phyloP scores from a whole-genome alignment of 2,888 invertebrate species.

The Ecliptopera silaceata region DNA sequence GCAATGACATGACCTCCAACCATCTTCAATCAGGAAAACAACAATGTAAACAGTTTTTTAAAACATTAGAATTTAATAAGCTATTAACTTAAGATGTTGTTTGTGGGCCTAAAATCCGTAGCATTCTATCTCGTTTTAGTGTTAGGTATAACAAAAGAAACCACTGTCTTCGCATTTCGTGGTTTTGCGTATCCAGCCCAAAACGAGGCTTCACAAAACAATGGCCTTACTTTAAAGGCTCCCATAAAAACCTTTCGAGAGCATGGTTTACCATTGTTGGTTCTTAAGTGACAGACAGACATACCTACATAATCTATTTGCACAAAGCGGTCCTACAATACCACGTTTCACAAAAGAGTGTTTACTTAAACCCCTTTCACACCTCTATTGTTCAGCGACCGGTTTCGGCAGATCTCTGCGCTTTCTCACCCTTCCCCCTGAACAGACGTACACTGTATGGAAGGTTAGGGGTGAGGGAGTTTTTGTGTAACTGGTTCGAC shows the following conservation, averaged over 20 bases:
- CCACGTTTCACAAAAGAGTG: constrained; percentile 75
- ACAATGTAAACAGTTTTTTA: no score
- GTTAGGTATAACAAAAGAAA: constrained; percentile 6
- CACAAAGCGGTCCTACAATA: constrained; percentile 70
- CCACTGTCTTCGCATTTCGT: constrained; percentile 9
- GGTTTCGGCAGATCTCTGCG: constrained; percentile 47
- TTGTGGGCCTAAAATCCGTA: background rate
- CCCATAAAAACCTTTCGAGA: constrained; percentile 36
- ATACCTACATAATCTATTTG: constrained; percentile 77
- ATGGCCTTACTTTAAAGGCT: constrained; percentile 32
- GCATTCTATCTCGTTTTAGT: constrained; percentile 1
- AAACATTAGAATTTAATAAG: background rate
- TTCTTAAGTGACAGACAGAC: constrained; percentile 50
- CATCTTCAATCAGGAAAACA: no score
- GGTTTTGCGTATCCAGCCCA: constrained; percentile 13
- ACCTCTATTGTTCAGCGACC: constrained; percentile 72
- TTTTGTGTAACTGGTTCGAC: constrained; percentile 45
- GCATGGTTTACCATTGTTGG: constrained; percentile 41
- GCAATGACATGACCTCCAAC: no score
- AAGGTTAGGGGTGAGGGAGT: constrained; percentile 39
- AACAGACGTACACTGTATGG: constrained; percentile 25
- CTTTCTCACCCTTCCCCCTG: constrained; percentile 40
- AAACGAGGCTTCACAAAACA: constrained; percentile 23
- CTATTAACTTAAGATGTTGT: background rate
- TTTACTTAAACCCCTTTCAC: constrained; percentile 81